phyloP scores from a whole-genome alignment of 1,140 invertebrate genomes.

The Panagrolaimus sp. region DNA sequence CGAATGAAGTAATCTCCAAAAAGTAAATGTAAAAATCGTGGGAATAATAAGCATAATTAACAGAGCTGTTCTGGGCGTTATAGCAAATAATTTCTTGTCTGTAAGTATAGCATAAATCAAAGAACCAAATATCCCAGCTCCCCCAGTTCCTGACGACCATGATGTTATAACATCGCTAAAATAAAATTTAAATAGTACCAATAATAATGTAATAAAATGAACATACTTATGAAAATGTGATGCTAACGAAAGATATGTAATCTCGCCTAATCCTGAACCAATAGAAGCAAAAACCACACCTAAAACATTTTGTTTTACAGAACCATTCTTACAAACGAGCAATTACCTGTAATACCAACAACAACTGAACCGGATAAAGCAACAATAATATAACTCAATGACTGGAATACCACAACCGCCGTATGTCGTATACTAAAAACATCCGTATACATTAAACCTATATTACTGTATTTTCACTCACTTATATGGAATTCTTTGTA shows the following conservation, averaged over 20 bases:
- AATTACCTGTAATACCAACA: background rate
- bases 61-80: conserved; percentile 37
- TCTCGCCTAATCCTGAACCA: conserved; percentile 12
- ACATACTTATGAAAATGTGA: conserved; percentile 16
- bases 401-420: background rate
- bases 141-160: conserved; percentile 22
- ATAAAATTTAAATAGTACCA: background rate
- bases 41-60: conserved; percentile 41
- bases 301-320: too few species aligned
- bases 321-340: too few species aligned
- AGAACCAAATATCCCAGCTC: conserved; percentile 38
- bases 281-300: conserved; percentile 17
- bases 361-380: background rate
- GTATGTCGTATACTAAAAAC: background rate
- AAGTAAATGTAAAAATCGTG: conserved; percentile 26
- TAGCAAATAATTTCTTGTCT: conserved; percentile 31
- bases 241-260: conserved; percentile 10
- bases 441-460: background rate
- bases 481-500: conserved; percentile 9
- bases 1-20: background rate
- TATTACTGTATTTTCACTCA: background rate
- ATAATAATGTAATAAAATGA: background rate
- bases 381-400: background rate
- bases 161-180: conserved; percentile 12
- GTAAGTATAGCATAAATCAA: conserved; percentile 40